Percentiles rank a stretch among this genome's conserved stretches.
Evolutionary conservation across 2,888 invertebrate species (phyloP).

Genomic region (Andrena camellia): DNA sequence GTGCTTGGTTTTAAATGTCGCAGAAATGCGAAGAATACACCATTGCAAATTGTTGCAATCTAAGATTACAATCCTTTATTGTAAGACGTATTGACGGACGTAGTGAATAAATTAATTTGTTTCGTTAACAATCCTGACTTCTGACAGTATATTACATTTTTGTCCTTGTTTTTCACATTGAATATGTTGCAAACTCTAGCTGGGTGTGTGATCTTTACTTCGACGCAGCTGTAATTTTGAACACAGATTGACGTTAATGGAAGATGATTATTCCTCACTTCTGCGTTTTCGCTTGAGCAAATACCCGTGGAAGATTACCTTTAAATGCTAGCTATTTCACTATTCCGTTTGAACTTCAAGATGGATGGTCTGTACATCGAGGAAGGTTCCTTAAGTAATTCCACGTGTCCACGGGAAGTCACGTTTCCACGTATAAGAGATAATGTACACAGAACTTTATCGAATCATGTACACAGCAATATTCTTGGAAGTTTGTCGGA

Average conservation of each 20-base stretch:
- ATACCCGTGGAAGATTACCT: conserved; percentile 43
- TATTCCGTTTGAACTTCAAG: conserved; percentile 43
- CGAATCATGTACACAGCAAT: conserved; percentile 40
- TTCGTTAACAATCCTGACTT: background rate
- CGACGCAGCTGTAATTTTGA: background rate
- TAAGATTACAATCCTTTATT: too few relatives aligned
- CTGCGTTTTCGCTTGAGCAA: conserved; percentile 25
- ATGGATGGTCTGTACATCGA: conserved; percentile 48
- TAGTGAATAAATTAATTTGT: too few relatives aligned
- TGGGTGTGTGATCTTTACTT: conserved; percentile 3
- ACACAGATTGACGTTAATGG: conserved; percentile 1
- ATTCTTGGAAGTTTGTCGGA: conserved; percentile 17
- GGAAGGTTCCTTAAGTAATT: conserved; percentile 59
- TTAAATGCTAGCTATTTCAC: conserved; percentile 42
- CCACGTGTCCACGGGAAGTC: conserved; percentile 63
- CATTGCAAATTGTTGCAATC: too few relatives aligned
- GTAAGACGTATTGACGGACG: too few relatives aligned
- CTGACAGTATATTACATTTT: background rate
- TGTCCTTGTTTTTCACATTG: background rate
- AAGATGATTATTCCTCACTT: conserved; percentile 13
- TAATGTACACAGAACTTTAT: conserved; percentile 56
- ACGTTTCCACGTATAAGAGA: conserved; percentile 60
- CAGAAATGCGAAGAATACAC: too few relatives aligned
- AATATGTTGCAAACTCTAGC: background rate
- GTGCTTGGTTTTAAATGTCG: too few relatives aligned